Conservation (phyloP, 92 coral and sea anemone species). For the Scolanthus callimorphus region DNA sequence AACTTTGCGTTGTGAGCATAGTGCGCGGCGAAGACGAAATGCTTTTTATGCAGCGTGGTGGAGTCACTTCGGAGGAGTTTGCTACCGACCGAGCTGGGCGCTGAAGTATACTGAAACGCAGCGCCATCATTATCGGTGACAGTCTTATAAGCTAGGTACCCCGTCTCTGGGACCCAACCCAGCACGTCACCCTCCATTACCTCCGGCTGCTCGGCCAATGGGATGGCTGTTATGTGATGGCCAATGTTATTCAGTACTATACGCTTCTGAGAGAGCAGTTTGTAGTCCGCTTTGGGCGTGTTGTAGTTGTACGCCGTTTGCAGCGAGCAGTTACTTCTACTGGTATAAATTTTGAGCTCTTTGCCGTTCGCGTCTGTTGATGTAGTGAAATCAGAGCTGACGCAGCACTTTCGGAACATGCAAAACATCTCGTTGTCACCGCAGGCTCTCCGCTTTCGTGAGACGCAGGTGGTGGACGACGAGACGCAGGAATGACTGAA, state of each 20-base stretch:
- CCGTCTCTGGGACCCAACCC: slow-evolving; percentile 78
- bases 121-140: slow-evolving; percentile 33
- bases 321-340: slow-evolving; percentile 40
- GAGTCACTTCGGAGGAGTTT: slow-evolving; percentile 40
- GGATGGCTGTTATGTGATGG: slow-evolving; percentile 59
- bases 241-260: slow-evolving; percentile 53
- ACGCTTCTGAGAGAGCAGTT: slow-evolving; percentile 48
- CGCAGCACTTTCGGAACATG: slow-evolving; percentile 55
- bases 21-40: slow-evolving; percentile 74
- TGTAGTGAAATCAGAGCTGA: slow-evolving; percentile 3
- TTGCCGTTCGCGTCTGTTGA: neutral
- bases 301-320: slow-evolving; percentile 40
- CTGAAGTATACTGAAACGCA: slow-evolving; percentile 49
- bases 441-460: slow-evolving; percentile 32
- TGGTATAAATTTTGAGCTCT: slow-evolving; percentile 34
- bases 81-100: slow-evolving; percentile 47
- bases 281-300: slow-evolving; percentile 68
- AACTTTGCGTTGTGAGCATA: slow-evolving; percentile 68
- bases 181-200: slow-evolving; percentile 67
- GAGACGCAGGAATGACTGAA: slow-evolving; percentile 57
- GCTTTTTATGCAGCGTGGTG: slow-evolving; percentile 43
- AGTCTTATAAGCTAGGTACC: slow-evolving; percentile 51
- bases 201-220: slow-evolving; percentile 27
- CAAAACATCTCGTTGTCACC: slow-evolving; percentile 39
- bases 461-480: slow-evolving; percentile 21